Percentiles rank a stretch among this genome's conserved stretches.
These are phyloP conservation scores for Otis tarda DNA, from an alignment of 2,113 vertebrate species.

Conservation along the genomic window DNA sequence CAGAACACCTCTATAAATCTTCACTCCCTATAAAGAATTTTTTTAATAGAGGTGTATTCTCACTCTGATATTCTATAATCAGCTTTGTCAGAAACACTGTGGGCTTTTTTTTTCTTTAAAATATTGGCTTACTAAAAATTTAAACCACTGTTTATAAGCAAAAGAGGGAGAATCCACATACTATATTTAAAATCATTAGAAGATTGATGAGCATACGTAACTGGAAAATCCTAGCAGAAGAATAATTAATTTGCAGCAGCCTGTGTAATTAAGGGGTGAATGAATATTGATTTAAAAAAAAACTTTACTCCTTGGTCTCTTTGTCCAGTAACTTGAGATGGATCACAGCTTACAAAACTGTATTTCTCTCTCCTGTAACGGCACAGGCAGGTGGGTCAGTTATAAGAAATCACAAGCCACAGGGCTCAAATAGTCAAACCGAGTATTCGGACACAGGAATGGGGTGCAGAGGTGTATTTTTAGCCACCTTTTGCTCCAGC, in stretches of 20 bases:
- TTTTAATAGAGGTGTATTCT: background rate
- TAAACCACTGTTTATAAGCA: constrained; percentile 9
- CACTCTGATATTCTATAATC: constrained; percentile 29
- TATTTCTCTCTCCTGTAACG: background rate
- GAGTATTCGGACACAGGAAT: fast-evolving
- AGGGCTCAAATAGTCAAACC: fast-evolving
- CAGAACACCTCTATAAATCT: constrained; percentile 46
- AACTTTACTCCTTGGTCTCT: background rate
- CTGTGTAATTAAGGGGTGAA: background rate
- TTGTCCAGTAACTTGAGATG: background rate
- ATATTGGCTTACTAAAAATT: constrained; percentile 18
- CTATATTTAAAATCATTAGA: constrained; percentile 13
- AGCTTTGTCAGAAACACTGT: constrained; percentile 18
- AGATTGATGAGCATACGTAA: background rate
- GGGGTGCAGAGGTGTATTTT: fast-evolving
- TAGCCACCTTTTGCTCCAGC: background rate
- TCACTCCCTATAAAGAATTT: background rate
- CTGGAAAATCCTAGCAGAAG: background rate
- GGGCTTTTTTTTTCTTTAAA: background rate
- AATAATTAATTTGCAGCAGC: background rate
- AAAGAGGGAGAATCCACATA: background rate
- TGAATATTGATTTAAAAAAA: background rate
- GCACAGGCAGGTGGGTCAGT: background rate
- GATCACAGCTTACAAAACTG: background rate
- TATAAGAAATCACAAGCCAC: background rate